A percentile compares a stretch with the other conserved stretches of the same genome.
Conservation (phyloP, 2,113 vertebrate genomes). For the Rhinopomastus cyanomelas region DNA sequence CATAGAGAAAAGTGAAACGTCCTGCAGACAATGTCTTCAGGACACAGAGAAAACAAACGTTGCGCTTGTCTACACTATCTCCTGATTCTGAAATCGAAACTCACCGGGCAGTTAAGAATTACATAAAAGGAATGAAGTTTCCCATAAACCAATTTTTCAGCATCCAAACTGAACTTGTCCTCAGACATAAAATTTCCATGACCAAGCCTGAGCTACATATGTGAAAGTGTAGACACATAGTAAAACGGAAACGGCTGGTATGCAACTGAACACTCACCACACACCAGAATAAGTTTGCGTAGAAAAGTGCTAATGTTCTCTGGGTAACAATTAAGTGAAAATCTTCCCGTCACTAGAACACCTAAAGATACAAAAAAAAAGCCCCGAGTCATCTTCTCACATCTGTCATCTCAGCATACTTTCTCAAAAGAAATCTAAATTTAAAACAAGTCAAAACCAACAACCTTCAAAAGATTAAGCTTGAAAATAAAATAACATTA, state of each 20-base stretch:
- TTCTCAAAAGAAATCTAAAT: neutral
- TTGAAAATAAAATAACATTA: neutral
- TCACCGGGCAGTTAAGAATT: neutral
- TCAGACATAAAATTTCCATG: neutral
- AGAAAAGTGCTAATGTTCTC: neutral
- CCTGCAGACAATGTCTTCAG: neutral
- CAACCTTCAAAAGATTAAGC: neutral
- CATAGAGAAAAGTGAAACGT: neutral
- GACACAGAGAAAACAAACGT: neutral
- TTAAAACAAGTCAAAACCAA: neutral
- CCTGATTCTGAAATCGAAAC: neutral
- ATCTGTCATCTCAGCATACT: neutral
- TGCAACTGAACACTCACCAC: neutral
- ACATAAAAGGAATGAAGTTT: neutral
- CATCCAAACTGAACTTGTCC: neutral
- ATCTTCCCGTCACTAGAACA: no score
- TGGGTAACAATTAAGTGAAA: neutral
- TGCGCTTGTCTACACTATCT: neutral
- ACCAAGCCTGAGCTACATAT: neutral
- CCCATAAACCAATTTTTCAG: neutral
- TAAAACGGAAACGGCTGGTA: neutral
- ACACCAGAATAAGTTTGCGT: neutral
- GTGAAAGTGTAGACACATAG: neutral
- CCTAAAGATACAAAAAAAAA: neutral
- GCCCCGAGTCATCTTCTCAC: neutral